These are phyloP conservation scores for Oceanodroma tethys DNA, from an alignment of 2,113 vertebrate species.

Conservation along the genomic window DNA sequence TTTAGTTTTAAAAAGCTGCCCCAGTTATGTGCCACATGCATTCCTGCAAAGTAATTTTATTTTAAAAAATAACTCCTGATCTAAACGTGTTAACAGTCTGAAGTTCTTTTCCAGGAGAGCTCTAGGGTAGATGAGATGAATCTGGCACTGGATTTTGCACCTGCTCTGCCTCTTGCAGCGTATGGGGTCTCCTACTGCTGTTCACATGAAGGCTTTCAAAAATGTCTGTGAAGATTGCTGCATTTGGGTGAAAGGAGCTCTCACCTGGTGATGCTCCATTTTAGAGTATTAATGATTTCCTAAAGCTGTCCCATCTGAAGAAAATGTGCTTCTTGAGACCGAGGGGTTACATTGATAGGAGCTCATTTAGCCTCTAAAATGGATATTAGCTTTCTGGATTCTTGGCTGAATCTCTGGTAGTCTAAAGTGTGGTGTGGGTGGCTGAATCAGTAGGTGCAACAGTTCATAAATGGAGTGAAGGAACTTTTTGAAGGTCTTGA, in stretches of 20 bases:
- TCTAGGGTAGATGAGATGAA: not conserved
- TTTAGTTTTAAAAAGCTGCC: not conserved
- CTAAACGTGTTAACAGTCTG: not conserved
- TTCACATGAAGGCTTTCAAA: not conserved
- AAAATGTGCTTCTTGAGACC: not conserved
- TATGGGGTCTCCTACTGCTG: not conserved
- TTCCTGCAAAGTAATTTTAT: not conserved
- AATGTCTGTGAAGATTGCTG: not conserved
- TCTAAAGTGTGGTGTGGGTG: constrained; percentile 20
- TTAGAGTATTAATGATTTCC: not conserved
- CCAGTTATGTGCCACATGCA: not conserved
- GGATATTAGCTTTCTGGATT: constrained; percentile 1
- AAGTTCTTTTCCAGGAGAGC: not conserved
- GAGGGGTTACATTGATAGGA: not conserved
- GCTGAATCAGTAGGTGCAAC: constrained; percentile 43
- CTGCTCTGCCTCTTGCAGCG: not conserved
- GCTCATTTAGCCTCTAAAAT: not conserved
- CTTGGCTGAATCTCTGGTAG: constrained; percentile 1
- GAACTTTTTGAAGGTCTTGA: constrained; percentile 48
- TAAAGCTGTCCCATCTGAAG: not conserved
- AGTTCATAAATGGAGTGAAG: constrained; percentile 9
- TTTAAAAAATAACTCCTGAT: not conserved
- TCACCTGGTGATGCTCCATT: not conserved
- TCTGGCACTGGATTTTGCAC: not conserved
- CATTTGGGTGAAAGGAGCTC: not conserved